Evolutionary conservation across 1,140 invertebrate genomes (phyloP), one percentile per base, ranked within the genome.

Genomic region (Atta colombica): DNA sequence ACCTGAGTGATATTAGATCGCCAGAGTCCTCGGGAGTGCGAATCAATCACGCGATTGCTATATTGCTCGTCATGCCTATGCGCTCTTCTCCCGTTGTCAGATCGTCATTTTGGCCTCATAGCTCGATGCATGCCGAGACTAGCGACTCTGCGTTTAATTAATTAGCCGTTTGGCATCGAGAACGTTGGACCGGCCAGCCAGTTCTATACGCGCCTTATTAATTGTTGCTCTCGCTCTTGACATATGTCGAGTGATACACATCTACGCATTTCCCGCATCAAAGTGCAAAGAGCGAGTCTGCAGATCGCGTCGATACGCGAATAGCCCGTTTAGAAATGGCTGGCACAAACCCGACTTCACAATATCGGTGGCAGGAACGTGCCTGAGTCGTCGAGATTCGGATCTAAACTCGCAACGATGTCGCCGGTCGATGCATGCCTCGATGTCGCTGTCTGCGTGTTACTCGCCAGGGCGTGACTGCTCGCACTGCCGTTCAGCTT

Each of bases 331-430:
- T 94, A 95, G 87, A 95, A 95, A 91, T 95, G 93, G 92, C 94
- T 95, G 91, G 93, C 94, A 90, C 93, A 94, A 72, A 94, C 90
- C 89, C 93, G 93, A 90, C 92, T 95, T 95, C 95, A 95, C 91
- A 95, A 94, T 88, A 97, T 97, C 75, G 96, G 96, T 63, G 97
- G 97, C 84, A 97, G 93, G 92, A 97, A 97, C 28, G 96, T 97
- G 71, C 96, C 97, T 28, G 96, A 97, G 92, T 97, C 96, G 90
- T 97, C 96, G 77, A 97, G 95, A 92, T 96, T 96, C 53, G 96
- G 96, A 91, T 97, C 96, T 80, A 96, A 92, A 77, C 94, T 95
- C 72, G 94, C 94, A 85, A 95, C 94, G 77, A 95, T 95, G 82
- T 95, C 94, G 53, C 95, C 94, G 39, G 95, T 95, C 31, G 95